Percentiles rank a stretch among this genome's conserved stretches.
These are phyloP conservation scores for Scaptomyza graminum DNA, from an alignment of 1,140 invertebrate genomes.

Conservation along the genomic window DNA sequence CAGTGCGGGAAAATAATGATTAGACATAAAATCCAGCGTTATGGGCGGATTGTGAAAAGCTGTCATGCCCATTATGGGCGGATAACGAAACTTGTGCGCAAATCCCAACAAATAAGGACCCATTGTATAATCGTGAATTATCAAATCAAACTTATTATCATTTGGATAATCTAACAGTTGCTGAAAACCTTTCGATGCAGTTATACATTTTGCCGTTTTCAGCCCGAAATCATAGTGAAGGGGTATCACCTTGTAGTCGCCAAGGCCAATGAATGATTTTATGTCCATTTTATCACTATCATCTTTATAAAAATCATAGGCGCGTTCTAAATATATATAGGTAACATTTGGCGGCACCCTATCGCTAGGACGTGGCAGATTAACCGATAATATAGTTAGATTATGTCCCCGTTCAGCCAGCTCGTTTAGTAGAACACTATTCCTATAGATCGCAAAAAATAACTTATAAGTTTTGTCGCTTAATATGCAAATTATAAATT, in stretches of 20 bases:
- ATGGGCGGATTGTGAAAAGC: constrained; percentile 38
- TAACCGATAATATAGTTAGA: constrained; percentile 46
- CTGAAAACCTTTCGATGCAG: constrained; percentile 12
- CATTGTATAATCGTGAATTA: constrained; percentile 50
- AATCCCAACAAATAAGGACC: constrained; percentile 46
- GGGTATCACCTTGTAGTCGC: constrained; percentile 15
- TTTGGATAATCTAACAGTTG: constrained; percentile 28
- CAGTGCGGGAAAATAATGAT: constrained; percentile 32
- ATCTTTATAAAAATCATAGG: constrained; percentile 23
- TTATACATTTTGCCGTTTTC: constrained; percentile 22
- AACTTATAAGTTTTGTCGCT: not conserved
- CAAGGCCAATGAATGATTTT: constrained; percentile 10
- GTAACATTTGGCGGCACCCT: constrained; percentile 28
- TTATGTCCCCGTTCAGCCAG: constrained; percentile 48
- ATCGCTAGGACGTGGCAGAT: constrained; percentile 24
- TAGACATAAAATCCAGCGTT: constrained; percentile 23
- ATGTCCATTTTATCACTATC: not conserved
- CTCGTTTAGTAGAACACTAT: constrained; percentile 38
- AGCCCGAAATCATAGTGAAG: constrained; percentile 16
- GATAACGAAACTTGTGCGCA: constrained; percentile 44
- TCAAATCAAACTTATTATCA: constrained; percentile 51
- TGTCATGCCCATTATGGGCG: constrained; percentile 51
- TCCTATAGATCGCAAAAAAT: constrained; percentile 2
- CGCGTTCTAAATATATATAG: constrained; percentile 38
- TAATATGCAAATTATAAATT: not conserved